phyloP scores from a whole-genome alignment of 2,797 vertebrate genomes.

The Arremon aurantiirostris region DNA sequence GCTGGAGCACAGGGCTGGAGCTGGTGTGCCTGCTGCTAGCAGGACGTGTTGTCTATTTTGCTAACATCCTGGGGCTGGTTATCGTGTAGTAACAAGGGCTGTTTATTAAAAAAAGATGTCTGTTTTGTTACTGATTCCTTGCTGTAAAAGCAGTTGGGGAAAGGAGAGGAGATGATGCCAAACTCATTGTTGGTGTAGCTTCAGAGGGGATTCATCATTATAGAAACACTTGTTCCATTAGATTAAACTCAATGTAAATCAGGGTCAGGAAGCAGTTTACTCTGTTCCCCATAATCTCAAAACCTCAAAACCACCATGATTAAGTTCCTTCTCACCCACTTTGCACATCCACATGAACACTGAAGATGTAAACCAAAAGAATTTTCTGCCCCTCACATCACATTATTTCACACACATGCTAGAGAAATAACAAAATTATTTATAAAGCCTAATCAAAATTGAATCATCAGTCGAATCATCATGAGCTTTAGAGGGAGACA shows the following conservation, averaged over 20 bases:
- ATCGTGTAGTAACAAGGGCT: not conserved
- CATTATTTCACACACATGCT: not conserved
- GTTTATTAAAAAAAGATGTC: constrained; percentile 34
- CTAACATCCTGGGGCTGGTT: constrained; percentile 10
- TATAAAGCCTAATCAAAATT: not conserved
- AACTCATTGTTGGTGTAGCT: not conserved
- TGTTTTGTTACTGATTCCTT: constrained; percentile 1
- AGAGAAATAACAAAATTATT: not conserved
- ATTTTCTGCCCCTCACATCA: constrained; percentile 17
- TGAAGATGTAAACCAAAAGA: not conserved
- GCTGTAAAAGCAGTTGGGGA: not conserved
- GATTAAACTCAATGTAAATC: not conserved
- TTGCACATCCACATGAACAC: constrained; percentile 17
- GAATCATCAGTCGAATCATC: not conserved
- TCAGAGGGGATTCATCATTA: not conserved
- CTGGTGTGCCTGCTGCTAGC: constrained; percentile 4
- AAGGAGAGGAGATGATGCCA: not conserved
- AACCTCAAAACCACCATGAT: constrained; percentile 30
- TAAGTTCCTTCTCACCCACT: constrained; percentile 44
- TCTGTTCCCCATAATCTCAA: constrained; percentile 14
- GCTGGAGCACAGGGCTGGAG: not conserved
- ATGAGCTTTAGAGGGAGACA: not conserved
- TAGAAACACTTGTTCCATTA: not conserved
- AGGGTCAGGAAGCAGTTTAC: not conserved
- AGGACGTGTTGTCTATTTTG: not conserved